Conservation (phyloP, 2,888 invertebrate genomes). For the Nomada fucata region DNA sequence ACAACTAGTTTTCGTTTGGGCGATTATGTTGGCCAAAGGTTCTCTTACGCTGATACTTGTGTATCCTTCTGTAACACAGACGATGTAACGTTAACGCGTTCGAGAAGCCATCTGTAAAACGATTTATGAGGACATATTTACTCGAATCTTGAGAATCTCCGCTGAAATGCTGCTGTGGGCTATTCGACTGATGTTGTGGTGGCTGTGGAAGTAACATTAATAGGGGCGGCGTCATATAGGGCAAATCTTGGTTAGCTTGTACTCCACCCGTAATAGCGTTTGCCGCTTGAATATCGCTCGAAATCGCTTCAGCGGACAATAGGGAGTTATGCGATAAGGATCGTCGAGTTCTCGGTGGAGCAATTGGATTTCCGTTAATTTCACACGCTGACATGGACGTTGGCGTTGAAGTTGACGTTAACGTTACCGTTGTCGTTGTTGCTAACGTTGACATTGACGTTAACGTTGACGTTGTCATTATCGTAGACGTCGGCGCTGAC, state of each 20-base stretch:
- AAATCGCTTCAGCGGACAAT: constrained; percentile 72
- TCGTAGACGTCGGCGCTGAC: no score
- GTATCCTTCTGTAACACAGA: constrained; percentile 90
- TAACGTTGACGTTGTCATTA: no score
- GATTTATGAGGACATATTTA: constrained; percentile 81
- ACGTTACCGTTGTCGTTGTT: no score
- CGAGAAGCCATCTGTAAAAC: not conserved
- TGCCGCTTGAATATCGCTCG: constrained; percentile 91
- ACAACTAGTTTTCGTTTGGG: constrained; percentile 86
- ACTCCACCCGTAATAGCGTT: constrained; percentile 94
- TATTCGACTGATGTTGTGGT: constrained; percentile 79
- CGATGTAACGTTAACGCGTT: not conserved
- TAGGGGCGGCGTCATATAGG: constrained; percentile 94
- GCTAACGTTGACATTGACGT: no score
- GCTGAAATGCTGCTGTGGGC: constrained; percentile 89
- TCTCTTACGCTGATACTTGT: constrained; percentile 96
- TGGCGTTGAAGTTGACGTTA: no score
- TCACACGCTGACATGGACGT: constrained; percentile 64
- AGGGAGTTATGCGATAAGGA: constrained; percentile 85
- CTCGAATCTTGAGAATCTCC: constrained; percentile 96
- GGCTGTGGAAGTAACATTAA: constrained; percentile 82
- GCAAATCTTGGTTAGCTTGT: constrained; percentile 94
- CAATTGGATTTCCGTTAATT: constrained; percentile 81
- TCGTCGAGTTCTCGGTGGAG: constrained; percentile 85
- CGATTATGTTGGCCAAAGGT: constrained; percentile 92